Conservation (phyloP, 1,140 invertebrate genomes). For the Teleogryllus occipitalis region DNA sequence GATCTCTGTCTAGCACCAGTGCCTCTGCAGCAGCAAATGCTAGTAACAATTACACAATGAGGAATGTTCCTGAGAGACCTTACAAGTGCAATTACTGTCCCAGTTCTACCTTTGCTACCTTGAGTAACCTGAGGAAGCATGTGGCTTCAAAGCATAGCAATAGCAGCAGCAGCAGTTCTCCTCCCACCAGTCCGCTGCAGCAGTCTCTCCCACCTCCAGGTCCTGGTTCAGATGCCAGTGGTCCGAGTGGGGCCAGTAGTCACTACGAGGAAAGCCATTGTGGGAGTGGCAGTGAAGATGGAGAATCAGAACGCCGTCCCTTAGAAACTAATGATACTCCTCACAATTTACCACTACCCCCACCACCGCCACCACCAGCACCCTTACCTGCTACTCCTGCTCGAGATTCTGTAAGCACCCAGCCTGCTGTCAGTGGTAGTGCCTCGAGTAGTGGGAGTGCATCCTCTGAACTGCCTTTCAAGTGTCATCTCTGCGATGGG, state of each 20-base stretch:
- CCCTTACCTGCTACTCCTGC: neutral
- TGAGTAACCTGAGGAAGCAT: constrained; percentile 71
- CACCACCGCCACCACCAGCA: too few relatives aligned
- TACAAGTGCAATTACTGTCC: constrained; percentile 79
- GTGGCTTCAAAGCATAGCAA: constrained; percentile 56
- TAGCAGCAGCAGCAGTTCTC: constrained; percentile 30
- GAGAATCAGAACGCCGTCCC: constrained; percentile 24
- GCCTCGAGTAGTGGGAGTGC: neutral
- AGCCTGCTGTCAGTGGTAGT: neutral
- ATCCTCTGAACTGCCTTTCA: constrained; percentile 65
- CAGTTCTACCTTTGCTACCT: constrained; percentile 74
- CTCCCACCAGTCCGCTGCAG: constrained; percentile 26
- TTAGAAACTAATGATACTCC: neutral
- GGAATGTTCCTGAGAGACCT: constrained; percentile 68
- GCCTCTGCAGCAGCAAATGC: neutral
- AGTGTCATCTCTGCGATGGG: constrained; percentile 85
- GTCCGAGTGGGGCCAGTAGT: constrained; percentile 9
- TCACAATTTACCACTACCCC: neutral
- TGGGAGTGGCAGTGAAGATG: constrained; percentile 32
- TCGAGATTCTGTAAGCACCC: neutral
- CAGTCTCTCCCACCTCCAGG: neutral
- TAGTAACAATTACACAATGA: constrained; percentile 45
- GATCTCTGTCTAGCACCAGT: neutral
- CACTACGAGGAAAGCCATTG: constrained; percentile 36
- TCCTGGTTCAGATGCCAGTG: neutral